Evolutionary conservation across 2,888 invertebrate species (phyloP).

Genomic region (Desoria tigrina): DNA sequence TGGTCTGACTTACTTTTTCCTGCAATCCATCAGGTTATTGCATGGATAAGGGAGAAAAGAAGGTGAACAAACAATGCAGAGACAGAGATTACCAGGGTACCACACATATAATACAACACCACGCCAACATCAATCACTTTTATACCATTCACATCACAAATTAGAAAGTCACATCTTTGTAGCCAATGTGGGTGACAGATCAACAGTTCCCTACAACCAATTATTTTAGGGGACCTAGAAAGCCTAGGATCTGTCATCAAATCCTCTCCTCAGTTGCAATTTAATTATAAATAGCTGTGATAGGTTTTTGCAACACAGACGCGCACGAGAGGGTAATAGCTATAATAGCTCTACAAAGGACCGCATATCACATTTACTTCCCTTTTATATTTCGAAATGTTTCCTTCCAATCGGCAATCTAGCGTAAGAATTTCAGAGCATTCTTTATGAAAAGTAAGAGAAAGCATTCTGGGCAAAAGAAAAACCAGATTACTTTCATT

Average conservation of each 20-base stretch:
- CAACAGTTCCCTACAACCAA: slow-evolving; percentile 15
- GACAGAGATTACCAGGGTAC: slow-evolving; percentile 27
- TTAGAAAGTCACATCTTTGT: background rate
- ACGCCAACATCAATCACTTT: slow-evolving; percentile 23
- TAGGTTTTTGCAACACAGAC: no score
- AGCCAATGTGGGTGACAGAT: slow-evolving; percentile 17
- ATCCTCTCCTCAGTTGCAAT: no score
- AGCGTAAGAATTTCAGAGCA: no score
- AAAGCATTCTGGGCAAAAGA: no score
- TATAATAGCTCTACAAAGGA: background rate
- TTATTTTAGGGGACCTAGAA: background rate
- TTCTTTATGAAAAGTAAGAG: no score
- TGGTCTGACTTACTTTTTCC: slow-evolving; percentile 53
- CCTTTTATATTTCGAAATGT: no score
- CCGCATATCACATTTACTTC: no score
- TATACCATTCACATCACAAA: slow-evolving; percentile 11
- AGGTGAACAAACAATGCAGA: slow-evolving; percentile 48
- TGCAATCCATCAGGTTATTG: slow-evolving; percentile 42
- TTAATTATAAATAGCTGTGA: no score
- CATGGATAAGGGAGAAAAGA: slow-evolving; percentile 46
- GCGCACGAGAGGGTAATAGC: background rate
- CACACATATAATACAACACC: slow-evolving; percentile 2
- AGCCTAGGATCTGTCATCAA: background rate
- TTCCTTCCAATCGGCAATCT: no score
- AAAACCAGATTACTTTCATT: no score